Conservation (phyloP, 2,113 vertebrate genomes). For the Perca fluviatilis region DNA sequence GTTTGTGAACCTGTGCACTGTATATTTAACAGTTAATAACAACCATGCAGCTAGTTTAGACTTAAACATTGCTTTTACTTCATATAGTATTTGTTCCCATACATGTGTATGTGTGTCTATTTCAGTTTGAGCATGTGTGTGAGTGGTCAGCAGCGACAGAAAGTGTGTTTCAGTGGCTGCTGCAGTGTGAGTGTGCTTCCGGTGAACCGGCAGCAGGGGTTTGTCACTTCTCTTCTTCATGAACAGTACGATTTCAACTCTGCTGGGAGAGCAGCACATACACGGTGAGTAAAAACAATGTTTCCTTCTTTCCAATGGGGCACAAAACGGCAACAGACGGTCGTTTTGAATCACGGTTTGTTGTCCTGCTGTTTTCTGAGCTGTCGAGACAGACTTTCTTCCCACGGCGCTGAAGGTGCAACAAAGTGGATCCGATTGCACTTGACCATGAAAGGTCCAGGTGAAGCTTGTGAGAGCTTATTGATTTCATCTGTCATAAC, state of each 20-base stretch:
- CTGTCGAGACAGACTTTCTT: neutral
- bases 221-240: neutral
- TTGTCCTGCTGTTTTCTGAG: neutral
- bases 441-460: neutral
- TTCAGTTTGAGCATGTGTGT: neutral
- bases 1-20: too few species aligned
- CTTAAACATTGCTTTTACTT: neutral
- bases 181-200: slow-evolving; percentile 13
- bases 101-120: neutral
- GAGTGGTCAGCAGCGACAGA: neutral
- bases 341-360: neutral
- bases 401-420: neutral
- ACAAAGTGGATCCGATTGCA: neutral
- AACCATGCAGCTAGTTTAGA: too few species aligned
- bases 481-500: neutral
- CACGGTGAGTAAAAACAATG: slow-evolving; percentile 3
- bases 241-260: neutral
- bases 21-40: too few species aligned
- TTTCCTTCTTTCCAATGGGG: neutral
- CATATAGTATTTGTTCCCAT: neutral
- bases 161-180: neutral
- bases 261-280: neutral
- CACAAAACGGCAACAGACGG: neutral
- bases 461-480: slow-evolving; percentile 6
- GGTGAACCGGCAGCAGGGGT: neutral